Percentiles rank a stretch among this genome's conserved stretches.
phyloP scores from a whole-genome alignment of 2,888 invertebrate genomes.

The Charanyca ferruginea region DNA sequence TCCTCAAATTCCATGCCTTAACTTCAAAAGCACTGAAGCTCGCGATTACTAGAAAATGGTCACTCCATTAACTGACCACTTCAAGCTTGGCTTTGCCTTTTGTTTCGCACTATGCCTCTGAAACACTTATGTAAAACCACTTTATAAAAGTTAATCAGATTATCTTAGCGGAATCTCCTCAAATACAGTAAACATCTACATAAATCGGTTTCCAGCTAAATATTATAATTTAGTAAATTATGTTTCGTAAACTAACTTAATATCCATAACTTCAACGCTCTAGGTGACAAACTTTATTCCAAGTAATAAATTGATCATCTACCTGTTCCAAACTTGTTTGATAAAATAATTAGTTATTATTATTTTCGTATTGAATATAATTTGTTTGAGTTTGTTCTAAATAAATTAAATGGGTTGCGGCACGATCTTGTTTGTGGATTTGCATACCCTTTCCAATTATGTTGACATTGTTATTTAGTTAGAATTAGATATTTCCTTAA shows the following conservation, averaged over 20 bases:
- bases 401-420: conserved; percentile 18
- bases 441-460: conserved; percentile 18
- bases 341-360: conserved; percentile 46
- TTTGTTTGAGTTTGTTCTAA: conserved; percentile 41
- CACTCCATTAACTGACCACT: no score
- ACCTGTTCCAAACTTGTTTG: conserved; percentile 42
- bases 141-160: neutral
- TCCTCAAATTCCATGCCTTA: no score
- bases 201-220: conserved; percentile 14
- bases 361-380: conserved; percentile 48
- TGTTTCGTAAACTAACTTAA: conserved; percentile 31
- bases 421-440: conserved; percentile 18
- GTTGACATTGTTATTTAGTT: conserved; percentile 3
- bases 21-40: no score
- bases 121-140: neutral
- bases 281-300: conserved; percentile 38
- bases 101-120: no score
- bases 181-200: conserved; percentile 6
- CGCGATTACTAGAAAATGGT: no score
- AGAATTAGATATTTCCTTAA: neutral
- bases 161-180: neutral
- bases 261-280: conserved; percentile 14
- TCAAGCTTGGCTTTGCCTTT: no score
- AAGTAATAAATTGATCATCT: conserved; percentile 50
- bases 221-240: conserved; percentile 35